These are phyloP conservation scores for Onychostoma macrolepis DNA, from an alignment of 2,113 vertebrate species.

Conservation along the genomic window DNA sequence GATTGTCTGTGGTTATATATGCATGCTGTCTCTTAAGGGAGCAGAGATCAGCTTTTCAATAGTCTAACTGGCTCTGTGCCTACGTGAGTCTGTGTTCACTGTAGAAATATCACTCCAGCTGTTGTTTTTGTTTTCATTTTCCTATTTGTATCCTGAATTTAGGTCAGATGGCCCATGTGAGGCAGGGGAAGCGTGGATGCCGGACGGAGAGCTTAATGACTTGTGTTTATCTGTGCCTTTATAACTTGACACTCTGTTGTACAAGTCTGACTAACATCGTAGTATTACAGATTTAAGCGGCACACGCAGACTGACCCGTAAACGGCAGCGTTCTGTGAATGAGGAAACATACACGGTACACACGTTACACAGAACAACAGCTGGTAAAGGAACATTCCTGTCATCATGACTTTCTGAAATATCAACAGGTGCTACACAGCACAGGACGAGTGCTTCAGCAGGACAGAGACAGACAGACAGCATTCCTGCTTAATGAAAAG, in stretches of 20 bases:
- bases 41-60: neutral
- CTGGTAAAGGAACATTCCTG: slow-evolving; percentile 52
- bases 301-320: neutral
- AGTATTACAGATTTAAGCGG: neutral
- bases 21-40: neutral
- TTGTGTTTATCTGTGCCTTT: slow-evolving; percentile 5
- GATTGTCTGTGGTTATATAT: neutral
- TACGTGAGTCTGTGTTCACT: neutral
- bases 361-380: neutral
- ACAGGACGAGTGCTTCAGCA: neutral
- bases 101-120: slow-evolving; percentile 47
- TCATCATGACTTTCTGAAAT: slow-evolving; percentile 60
- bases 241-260: slow-evolving; percentile 40
- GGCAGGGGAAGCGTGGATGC: slow-evolving; percentile 36
- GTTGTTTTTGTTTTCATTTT: slow-evolving; percentile 70
- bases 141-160: slow-evolving; percentile 61
- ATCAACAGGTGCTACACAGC: slow-evolving; percentile 59
- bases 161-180: slow-evolving; percentile 69
- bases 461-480: slow-evolving; percentile 20
- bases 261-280: slow-evolving; percentile 28
- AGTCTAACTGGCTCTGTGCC: neutral
- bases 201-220: slow-evolving; percentile 27
- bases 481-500: neutral
- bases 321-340: slow-evolving; percentile 3
- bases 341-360: neutral